Percentiles rank a stretch among this genome's conserved stretches.
Conservation (phyloP, 2,888 invertebrate species). For the Catotricha subobsoleta region DNA sequence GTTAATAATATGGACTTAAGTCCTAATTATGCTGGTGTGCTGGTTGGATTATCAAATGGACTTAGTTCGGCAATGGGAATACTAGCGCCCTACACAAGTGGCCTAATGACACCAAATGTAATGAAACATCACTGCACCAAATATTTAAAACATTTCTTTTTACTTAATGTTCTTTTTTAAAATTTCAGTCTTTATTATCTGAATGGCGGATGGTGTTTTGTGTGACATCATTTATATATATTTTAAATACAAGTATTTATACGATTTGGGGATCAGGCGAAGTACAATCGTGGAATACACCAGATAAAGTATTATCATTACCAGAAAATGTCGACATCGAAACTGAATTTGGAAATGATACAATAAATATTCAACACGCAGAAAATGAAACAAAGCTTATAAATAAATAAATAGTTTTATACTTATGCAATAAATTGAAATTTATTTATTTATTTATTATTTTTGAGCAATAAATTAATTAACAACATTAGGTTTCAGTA, state of each 20-base stretch:
- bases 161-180: background rate
- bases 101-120: slow-evolving; percentile 44
- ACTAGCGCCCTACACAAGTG: slow-evolving; percentile 47
- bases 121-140: slow-evolving; percentile 19
- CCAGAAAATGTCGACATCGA: too few species aligned
- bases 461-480: too few species aligned
- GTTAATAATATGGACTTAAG: slow-evolving; percentile 47
- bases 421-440: too few species aligned
- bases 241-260: slow-evolving; percentile 48
- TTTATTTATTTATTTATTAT: too few species aligned
- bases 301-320: too few species aligned
- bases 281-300: slow-evolving; percentile 55
- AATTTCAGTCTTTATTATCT: slow-evolving; percentile 34
- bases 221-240: slow-evolving; percentile 52
- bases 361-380: too few species aligned
- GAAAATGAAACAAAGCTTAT: too few species aligned
- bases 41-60: slow-evolving; percentile 52
- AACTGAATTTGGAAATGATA: too few species aligned
- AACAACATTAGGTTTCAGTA: too few species aligned
- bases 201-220: slow-evolving; percentile 70
- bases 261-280: slow-evolving; percentile 54
- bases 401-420: too few species aligned
- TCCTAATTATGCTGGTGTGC: slow-evolving; percentile 45
- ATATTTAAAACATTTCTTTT: slow-evolving; percentile 19
- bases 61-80: slow-evolving; percentile 57